Base-by-base conservation (phyloP, 2,113 vertebrate species). In the Anoura caudifer region DNA sequence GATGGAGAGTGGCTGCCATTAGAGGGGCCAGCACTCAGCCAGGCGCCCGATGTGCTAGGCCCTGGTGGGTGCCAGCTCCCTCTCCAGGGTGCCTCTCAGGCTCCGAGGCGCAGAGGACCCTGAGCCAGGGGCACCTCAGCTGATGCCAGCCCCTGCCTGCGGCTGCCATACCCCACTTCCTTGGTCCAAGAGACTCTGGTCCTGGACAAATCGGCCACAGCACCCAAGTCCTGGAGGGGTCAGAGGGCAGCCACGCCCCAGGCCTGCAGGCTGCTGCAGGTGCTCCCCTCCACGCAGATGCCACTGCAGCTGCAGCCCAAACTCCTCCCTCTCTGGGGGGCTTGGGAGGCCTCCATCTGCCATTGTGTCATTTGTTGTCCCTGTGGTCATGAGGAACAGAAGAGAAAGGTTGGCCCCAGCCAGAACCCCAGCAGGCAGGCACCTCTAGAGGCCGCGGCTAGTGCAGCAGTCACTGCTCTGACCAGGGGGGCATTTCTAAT, bases 391-490 rank as follows among this genome's bases (percentile, higher is more conserved):
- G 54, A 93, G 31, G 36, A 94, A 83, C 52, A 79, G 89, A 86
- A 72, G 65, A 97, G 94, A 98, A 94, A 96, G 69, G 95, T n/a
- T 56, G 36, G 96, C 92, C 90, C 65, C 72, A 85, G 94, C 87
- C 24, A 0, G 63, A 93, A 56, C 87, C 5, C 0, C 36, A 8
- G 81, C 87, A 90, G 90, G 90, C 87, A 76, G 69, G 45, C 50
- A 75, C 61, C 73, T 73, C 20, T 0, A 56, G 84, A 87, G 80
- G 43, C 84, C 4, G 87, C 0, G 1, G 24, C 38, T 75, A 0
- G 77, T 73, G 41, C 13, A 1, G 79, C 83, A 17, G n/a, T 87
- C 77, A 92, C 80, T 84, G 75, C 87, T 87, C 77, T 67, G 87
- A 47, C 63, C 50, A 36, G 93, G 59, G 59, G 91, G 61, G 33